phyloP scores from a whole-genome alignment of 2,113 vertebrate species.

The Crotalus viridis region DNA sequence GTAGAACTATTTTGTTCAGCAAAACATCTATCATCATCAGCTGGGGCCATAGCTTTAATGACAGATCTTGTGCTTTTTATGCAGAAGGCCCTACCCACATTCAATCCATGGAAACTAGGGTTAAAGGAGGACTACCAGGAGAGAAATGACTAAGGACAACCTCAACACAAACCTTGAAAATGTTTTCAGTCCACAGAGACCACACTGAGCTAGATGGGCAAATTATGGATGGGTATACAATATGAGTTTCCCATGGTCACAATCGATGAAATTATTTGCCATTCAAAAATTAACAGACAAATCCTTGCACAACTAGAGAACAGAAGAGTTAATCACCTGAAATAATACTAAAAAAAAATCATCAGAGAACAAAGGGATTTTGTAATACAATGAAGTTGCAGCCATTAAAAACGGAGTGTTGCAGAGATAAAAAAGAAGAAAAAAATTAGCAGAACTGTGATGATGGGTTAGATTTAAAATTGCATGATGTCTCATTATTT shows the following conservation, averaged over 20 bases:
- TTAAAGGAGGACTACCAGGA: background rate
- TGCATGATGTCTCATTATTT: background rate
- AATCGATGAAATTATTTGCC: background rate
- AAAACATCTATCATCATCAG: background rate
- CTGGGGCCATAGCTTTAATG: background rate
- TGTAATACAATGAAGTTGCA: fast-evolving
- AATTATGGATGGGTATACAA: background rate
- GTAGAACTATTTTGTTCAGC: background rate
- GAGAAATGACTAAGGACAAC: background rate
- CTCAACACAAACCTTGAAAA: background rate
- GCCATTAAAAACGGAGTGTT: fast-evolving
- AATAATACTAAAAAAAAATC: fast-evolving
- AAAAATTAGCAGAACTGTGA: background rate
- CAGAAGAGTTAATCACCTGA: background rate
- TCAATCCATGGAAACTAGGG: background rate
- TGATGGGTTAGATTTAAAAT: background rate
- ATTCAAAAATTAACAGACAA: background rate
- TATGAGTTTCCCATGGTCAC: background rate
- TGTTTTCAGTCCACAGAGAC: background rate
- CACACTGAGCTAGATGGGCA: background rate
- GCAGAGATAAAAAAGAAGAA: fast-evolving
- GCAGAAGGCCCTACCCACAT: background rate
- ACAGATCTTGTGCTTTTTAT: background rate
- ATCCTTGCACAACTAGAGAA: background rate
- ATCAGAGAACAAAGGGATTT: background rate